phyloP scores from a whole-genome alignment of 1,140 invertebrate species.

The Paraescarpia echinospica region DNA sequence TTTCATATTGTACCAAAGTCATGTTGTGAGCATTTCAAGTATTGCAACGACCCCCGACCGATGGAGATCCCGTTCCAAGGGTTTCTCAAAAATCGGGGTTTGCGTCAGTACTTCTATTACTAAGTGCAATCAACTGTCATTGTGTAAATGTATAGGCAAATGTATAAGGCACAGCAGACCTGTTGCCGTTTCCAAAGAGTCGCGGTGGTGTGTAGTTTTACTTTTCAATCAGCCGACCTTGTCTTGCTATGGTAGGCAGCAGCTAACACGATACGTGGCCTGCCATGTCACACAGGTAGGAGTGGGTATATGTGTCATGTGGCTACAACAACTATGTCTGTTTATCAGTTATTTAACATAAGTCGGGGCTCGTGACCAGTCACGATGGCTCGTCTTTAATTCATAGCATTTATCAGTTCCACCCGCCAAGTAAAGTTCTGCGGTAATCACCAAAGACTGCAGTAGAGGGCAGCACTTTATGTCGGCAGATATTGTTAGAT shows the following conservation, averaged over 20 bases:
- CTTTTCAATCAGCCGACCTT: background rate
- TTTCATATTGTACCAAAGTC: background rate
- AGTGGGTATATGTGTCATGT: no score
- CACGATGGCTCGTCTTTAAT: background rate
- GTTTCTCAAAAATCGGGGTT: background rate
- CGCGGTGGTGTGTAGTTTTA: background rate
- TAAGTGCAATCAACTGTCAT: background rate
- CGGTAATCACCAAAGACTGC: background rate
- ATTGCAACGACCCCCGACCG: background rate
- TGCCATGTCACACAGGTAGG: no score
- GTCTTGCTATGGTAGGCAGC: no score
- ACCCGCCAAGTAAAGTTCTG: background rate
- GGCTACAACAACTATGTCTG: background rate
- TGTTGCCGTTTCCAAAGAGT: background rate
- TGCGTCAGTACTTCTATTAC: background rate
- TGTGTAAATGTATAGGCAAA: background rate
- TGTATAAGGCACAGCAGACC: background rate
- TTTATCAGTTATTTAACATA: background rate
- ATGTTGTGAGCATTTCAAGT: background rate
- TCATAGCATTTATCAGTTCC: background rate
- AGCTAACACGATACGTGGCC: no score
- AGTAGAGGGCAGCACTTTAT: background rate
- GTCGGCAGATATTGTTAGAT: background rate
- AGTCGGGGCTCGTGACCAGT: background rate
- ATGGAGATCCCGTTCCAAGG: background rate